A percentile compares a stretch with the other conserved stretches of the same genome.
phyloP scores from a whole-genome alignment of 2,113 vertebrate genomes.

The cattle (Bos taurus) region DNA sequence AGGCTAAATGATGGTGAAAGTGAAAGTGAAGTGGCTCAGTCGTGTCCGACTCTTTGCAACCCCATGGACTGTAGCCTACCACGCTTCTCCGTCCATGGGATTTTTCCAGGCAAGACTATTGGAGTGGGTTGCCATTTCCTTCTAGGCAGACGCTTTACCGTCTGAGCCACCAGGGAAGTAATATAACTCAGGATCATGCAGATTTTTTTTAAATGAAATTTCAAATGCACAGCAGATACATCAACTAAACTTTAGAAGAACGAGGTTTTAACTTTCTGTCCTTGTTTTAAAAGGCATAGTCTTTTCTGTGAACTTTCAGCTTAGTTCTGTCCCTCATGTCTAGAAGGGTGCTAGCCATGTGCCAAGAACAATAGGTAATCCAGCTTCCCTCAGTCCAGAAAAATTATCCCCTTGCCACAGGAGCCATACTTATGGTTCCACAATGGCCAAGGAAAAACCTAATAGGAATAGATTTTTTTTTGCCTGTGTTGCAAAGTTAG shows the following conservation, averaged over 20 bases:
- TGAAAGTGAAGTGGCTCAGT: too few species aligned
- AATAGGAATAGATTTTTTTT: conserved; percentile 45
- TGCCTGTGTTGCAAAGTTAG: conserved; percentile 56
- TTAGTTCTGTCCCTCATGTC: conserved; percentile 25
- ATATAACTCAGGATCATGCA: neutral
- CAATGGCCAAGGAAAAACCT: conserved; percentile 47
- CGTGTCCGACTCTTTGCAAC: too few species aligned
- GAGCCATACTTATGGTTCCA: conserved; percentile 49
- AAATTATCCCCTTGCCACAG: conserved; percentile 47
- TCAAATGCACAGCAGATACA: neutral
- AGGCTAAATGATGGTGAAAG: neutral
- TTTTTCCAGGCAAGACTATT: too few species aligned
- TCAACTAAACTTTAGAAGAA: conserved; percentile 12
- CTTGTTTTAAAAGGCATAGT: conserved; percentile 14
- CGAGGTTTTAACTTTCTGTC: neutral
- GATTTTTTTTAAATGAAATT: neutral
- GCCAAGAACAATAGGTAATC: conserved; percentile 63
- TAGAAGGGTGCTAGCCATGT: conserved; percentile 5
- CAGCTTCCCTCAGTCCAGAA: conserved; percentile 45
- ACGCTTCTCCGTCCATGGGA: too few species aligned
- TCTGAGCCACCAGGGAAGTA: neutral
- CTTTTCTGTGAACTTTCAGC: conserved; percentile 28
- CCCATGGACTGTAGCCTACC: too few species aligned
- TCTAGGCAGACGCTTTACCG: too few species aligned
- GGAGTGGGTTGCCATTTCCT: too few species aligned